phyloP scores from a whole-genome alignment of 1,140 invertebrate species.

The Drosophila tropicalis region DNA sequence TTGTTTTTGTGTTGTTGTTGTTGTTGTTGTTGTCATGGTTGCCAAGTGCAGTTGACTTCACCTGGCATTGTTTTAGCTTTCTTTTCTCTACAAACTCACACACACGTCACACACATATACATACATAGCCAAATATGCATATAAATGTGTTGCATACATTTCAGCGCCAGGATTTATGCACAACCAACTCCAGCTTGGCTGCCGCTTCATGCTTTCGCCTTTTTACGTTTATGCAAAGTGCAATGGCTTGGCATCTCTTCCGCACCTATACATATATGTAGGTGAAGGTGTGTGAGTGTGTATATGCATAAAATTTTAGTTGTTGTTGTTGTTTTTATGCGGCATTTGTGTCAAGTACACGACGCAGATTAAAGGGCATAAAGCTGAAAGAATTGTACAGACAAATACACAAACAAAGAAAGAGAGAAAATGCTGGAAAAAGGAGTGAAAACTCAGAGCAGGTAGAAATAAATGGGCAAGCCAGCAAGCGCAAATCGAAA shows the following conservation, averaged over 20 bases:
- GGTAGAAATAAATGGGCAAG: conserved; percentile 67
- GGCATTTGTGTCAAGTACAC: conserved; percentile 79
- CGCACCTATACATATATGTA: background rate
- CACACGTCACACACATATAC: conserved; percentile 19
- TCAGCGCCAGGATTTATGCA: conserved; percentile 73
- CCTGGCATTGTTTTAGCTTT: conserved; percentile 66
- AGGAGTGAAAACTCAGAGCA: background rate
- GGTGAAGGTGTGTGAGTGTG: conserved; percentile 12
- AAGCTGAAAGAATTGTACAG: conserved; percentile 70
- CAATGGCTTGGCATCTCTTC: conserved; percentile 25
- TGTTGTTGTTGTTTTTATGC: conserved; percentile 70
- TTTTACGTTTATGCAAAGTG: conserved; percentile 70
- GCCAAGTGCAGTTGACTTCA: conserved; percentile 66
- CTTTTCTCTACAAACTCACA: background rate
- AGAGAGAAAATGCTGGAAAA: background rate
- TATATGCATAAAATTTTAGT: conserved; percentile 67
- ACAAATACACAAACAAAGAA: conserved; percentile 33
- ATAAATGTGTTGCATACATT: conserved; percentile 77
- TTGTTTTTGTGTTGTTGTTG: conserved; percentile 6
- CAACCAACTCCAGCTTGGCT: conserved; percentile 54
- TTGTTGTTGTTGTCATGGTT: conserved; percentile 21
- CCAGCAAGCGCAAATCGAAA: conserved; percentile 70
- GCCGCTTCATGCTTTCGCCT: conserved; percentile 53
- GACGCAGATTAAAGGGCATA: conserved; percentile 77
- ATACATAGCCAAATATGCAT: conserved; percentile 31